Percentiles rank a stretch among this genome's conserved stretches.
These are phyloP conservation scores for Rhabdomys pumilio DNA, from an alignment of 2,797 vertebrate species.

Conservation along the genomic window DNA sequence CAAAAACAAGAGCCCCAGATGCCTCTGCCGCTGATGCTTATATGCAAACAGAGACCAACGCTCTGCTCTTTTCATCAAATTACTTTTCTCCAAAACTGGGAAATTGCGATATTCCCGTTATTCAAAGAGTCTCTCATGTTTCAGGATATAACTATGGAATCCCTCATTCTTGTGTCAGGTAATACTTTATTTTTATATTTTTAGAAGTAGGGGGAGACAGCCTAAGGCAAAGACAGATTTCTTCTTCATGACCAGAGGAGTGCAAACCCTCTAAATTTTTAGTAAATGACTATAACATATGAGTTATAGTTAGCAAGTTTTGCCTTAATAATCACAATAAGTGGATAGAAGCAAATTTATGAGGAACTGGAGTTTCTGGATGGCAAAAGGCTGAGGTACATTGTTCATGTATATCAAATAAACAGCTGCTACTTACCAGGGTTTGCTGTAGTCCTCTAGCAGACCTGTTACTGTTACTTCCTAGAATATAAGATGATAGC, in stretches of 20 bases:
- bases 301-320: slow-evolving; percentile 53
- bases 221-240: background rate
- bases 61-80: slow-evolving; percentile 77
- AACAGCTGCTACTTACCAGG: slow-evolving; percentile 75
- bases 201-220: background rate
- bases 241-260: slow-evolving; percentile 47
- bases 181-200: slow-evolving; percentile 75
- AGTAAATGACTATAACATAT: slow-evolving; percentile 59
- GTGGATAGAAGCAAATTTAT: slow-evolving; percentile 66
- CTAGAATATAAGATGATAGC: slow-evolving; percentile 59
- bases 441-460: slow-evolving; percentile 50
- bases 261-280: background rate
- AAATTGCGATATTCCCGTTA: slow-evolving; percentile 85
- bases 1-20: slow-evolving; percentile 72
- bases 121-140: slow-evolving; percentile 91
- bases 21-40: slow-evolving; percentile 57
- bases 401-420: slow-evolving; percentile 74
- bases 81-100: slow-evolving; percentile 82
- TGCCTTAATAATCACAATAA: slow-evolving; percentile 53
- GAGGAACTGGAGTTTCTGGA: slow-evolving; percentile 47
- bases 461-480: slow-evolving; percentile 73
- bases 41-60: slow-evolving; percentile 78
- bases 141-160: slow-evolving; percentile 94
- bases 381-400: slow-evolving; percentile 72
- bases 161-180: slow-evolving; percentile 90